Evolutionary conservation across 2,797 vertebrate species (phyloP).

Genomic region (Arnoldichthys spilopterus): DNA sequence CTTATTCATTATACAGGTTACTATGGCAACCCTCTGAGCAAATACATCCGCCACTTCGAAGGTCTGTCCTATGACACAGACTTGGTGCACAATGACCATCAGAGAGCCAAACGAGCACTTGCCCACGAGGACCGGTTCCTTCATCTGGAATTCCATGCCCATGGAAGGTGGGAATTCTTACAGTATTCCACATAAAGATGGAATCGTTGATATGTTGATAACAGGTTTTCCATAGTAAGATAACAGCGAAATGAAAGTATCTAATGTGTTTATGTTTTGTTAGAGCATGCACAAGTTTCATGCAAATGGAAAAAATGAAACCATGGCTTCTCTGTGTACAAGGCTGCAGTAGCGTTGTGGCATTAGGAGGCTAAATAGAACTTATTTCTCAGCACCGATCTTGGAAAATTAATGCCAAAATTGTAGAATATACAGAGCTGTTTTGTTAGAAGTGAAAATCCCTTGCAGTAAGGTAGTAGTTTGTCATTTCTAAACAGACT

Average conservation of each 20-base stretch:
- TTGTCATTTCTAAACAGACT: not conserved
- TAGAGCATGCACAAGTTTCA: not conserved
- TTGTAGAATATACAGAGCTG: not conserved
- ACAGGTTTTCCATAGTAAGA: not conserved
- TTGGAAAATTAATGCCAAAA: not conserved
- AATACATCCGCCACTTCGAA: conserved; percentile 96
- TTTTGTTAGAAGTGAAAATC: too few species aligned
- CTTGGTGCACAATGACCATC: conserved; percentile 90
- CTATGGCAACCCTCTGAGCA: conserved; percentile 95
- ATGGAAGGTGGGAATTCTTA: conserved; percentile 87
- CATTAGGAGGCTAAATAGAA: not conserved
- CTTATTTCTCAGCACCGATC: not conserved
- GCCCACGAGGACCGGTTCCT: conserved; percentile 89
- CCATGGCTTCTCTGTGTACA: too few species aligned
- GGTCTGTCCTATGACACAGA: conserved; percentile 92
- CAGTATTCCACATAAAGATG: not conserved
- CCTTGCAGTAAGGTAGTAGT: too few species aligned
- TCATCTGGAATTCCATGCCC: conserved; percentile 93
- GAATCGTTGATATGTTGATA: not conserved
- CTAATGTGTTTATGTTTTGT: not conserved
- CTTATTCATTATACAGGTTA: conserved; percentile 83
- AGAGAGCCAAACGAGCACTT: conserved; percentile 92
- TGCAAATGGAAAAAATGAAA: not conserved
- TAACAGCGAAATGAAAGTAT: not conserved
- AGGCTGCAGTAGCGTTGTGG: not conserved